Conservation (phyloP, 2,888 invertebrate species). For the Resseliella maxima region DNA sequence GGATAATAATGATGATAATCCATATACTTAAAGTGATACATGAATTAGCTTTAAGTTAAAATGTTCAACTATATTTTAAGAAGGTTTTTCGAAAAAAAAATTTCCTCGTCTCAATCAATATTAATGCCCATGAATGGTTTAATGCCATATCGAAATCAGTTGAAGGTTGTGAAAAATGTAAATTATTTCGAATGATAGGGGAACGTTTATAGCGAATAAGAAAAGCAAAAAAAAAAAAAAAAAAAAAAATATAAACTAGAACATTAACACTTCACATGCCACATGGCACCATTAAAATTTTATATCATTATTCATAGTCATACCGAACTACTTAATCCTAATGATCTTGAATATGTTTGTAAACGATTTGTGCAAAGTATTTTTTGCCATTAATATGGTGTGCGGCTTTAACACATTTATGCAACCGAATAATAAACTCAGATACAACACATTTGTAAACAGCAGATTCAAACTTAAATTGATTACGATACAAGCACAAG, state of each 20-base stretch:
- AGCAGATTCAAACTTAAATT: slow-evolving; percentile 19
- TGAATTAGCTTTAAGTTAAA: no score
- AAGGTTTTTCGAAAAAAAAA: neutral
- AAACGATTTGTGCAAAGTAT: slow-evolving; percentile 19
- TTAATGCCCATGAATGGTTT: neutral
- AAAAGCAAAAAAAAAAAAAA: neutral
- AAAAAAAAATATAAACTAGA: neutral
- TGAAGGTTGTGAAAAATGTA: slow-evolving; percentile 15
- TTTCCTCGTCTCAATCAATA: neutral
- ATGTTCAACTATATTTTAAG: no score
- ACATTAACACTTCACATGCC: slow-evolving; percentile 53
- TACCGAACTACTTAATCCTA: slow-evolving; percentile 47
- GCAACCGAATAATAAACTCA: neutral
- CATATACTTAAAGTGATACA: no score
- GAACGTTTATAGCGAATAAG: neutral
- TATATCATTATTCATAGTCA: slow-evolving; percentile 54
- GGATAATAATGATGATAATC: no score
- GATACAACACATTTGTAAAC: neutral
- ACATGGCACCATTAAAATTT: slow-evolving; percentile 55
- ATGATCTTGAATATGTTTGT: slow-evolving; percentile 23
- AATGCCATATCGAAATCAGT: neutral
- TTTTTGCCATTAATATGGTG: neutral
- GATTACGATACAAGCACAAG: neutral
- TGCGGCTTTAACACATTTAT: neutral
- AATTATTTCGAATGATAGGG: neutral